Base-by-base conservation (phyloP, 2,113 vertebrate species). In the Peromyscus leucopus region DNA sequence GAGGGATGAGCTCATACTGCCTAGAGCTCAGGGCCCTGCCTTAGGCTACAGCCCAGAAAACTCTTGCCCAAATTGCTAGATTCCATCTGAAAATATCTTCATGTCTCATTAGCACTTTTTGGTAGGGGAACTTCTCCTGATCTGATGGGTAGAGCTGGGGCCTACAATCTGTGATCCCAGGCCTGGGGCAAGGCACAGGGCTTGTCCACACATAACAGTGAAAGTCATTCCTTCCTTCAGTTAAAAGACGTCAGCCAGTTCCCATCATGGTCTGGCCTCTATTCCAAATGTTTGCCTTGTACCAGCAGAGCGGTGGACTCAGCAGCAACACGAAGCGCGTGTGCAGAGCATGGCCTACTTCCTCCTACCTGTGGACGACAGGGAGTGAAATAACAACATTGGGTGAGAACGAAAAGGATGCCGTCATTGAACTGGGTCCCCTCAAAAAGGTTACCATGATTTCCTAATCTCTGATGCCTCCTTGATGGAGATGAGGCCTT, bases 1-100 rank as follows among this genome's bases (percentile, higher is more conserved):
- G 84, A 91, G 51, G 92, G 96, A 86, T 1, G 24, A 6, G 3
- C 21, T 36, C 91, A 97, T 96, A 94, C 59, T 48, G 1, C 46
- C 39, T 7, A 2, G 96, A 96, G 94, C 97, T 96, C 97, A 63
- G 93, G 0, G 26, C 83, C 93, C 96, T 80, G 88, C 91, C 93
- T 93, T 6, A 0, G 78, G 88, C 89, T 94, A 88, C 93, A 97
- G 80, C 88, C 91, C 61, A 11, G 97, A 92, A 94, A 95, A 93
- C 57, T 95, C 95, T 7, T 86, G 93, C 85, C 33, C 78, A 1
- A 91, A 75, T 42, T 4, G 12, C 85, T 91, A 69, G 83, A 83
- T 88, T 96, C 96, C 95, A 84, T 63, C 90, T 86, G 93, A 96
- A 95, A 90, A 96, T 67, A 83, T 96, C 96, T 86, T 67, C 74